phyloP scores from a whole-genome alignment of 1,140 invertebrate genomes.

The Drosophila varians region DNA sequence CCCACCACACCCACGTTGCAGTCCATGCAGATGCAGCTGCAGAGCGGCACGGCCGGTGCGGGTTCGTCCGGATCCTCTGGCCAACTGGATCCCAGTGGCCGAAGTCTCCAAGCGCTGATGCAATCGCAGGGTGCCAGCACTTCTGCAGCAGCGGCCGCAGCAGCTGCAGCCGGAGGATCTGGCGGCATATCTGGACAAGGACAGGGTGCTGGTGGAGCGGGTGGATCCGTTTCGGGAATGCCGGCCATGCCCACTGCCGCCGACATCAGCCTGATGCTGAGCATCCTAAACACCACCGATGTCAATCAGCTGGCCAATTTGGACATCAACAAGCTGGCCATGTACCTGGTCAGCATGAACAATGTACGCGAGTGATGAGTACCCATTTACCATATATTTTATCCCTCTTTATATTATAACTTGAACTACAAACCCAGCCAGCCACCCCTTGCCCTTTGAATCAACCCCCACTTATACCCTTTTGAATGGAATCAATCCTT shows the following conservation, averaged over 20 bases:
- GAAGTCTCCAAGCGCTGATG: conserved; percentile 67
- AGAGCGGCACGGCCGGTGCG: conserved; percentile 54
- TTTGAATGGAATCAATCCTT: conserved; percentile 15
- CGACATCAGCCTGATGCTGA: conserved; percentile 82
- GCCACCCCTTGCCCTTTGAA: conserved; percentile 14
- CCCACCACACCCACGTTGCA: conserved; percentile 78
- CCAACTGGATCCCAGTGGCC: conserved; percentile 67
- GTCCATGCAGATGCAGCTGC: conserved; percentile 82
- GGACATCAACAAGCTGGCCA: conserved; percentile 90
- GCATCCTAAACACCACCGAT: conserved; percentile 84
- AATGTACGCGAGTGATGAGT: conserved; percentile 78
- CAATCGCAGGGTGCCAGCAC: conserved; percentile 70
- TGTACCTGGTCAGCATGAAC: conserved; percentile 88
- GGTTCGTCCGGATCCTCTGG: conserved; percentile 13
- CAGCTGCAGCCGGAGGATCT: conserved; percentile 38
- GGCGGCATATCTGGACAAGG: conserved; percentile 19
- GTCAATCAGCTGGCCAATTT: conserved; percentile 85
- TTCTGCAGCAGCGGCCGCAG: conserved; percentile 70
- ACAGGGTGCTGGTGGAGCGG: conserved; percentile 23
- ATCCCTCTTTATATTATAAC: conserved; percentile 4
- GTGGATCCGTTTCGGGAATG: conserved; percentile 31
- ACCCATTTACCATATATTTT: conserved; percentile 30
- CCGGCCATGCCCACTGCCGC: conserved; percentile 81
- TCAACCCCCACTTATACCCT: conserved; percentile 10
- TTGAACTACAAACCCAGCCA: too few relatives aligned